Evolutionary conservation across 2,113 vertebrate genomes (phyloP), one percentile per base, ranked within the genome.

Genomic region (Willisornis vidua): DNA sequence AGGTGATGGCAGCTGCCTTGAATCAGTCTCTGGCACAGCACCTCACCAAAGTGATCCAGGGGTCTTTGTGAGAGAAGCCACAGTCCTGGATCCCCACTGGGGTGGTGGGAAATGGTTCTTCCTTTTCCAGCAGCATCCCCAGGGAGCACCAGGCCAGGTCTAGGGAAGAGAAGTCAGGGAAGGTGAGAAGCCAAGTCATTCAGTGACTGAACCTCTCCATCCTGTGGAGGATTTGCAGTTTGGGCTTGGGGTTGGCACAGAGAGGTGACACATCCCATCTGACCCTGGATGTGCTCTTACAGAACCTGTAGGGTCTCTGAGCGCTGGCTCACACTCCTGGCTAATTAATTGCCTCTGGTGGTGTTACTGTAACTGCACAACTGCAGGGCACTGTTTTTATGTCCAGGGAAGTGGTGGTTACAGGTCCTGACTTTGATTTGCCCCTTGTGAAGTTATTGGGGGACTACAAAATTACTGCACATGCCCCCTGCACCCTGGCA

Each of bases 131-230:
- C 95, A 99, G 97, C 97, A 99, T 96, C 57, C 98, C 98, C 20
- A 98, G 90, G 28, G 98, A 99, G 96, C 98, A 98, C 98, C 98
- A 99, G 94, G 98, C 92, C 33, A 99, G 95, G 78, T 98, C 98
- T 98, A 76, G 45, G 88, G 58, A 65, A 31, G 37, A 75, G 39
- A 76, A 37, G 55, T 29, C 41, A 79, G 41, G 68, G 57, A 22
- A 68, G n/a, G 43, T 15, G 35, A 84, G 66, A 33, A 8, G 25
- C 61, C 22, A 66, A 43, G 48, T 26, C 15, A 49, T 29, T 75
- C 52, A 29, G 35, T 3, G 3, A 25, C 51, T 3, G 3, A 85
- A 87, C 52, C 19, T 45, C 35, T 48, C 49, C 8, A 4, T 45
- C 29, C 51, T 37, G 45, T 3, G 2, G 45, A 49, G 39, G 20